A percentile compares a stretch with the other conserved stretches of the same genome.
Conservation (phyloP, 2,888 invertebrate genomes). For the Clistopyga incitator region DNA sequence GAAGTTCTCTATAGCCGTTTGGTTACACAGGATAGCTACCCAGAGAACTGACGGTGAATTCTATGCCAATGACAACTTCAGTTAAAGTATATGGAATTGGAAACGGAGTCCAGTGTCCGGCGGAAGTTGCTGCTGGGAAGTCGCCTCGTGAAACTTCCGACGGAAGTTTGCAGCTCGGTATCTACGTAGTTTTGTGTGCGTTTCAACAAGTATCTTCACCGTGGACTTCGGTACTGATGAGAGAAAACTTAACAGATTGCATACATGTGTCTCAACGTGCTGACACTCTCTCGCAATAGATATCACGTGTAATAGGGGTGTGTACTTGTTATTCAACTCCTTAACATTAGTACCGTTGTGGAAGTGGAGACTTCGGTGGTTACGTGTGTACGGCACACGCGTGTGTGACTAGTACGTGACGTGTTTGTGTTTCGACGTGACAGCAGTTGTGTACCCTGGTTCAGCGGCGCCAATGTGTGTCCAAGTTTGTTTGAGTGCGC, state of each 20-base stretch:
- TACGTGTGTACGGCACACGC: slow-evolving; percentile 2
- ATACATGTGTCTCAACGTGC: slow-evolving; percentile 6
- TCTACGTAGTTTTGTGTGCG: not conserved
- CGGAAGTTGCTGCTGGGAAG: slow-evolving; percentile 16
- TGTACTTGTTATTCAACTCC: slow-evolving; percentile 17
- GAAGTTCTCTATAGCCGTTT: slow-evolving; percentile 3
- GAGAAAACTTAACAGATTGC: slow-evolving; percentile 22
- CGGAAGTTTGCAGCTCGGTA: not conserved
- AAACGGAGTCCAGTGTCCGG: slow-evolving; percentile 1
- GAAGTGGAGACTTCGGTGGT: not conserved
- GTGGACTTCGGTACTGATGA: slow-evolving; percentile 4
- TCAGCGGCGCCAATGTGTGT: slow-evolving; percentile 8
- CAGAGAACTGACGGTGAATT: slow-evolving; percentile 15
- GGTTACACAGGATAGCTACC: not conserved
- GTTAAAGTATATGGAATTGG: slow-evolving; percentile 22
- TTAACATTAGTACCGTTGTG: not conserved
- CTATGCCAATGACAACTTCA: slow-evolving; percentile 5
- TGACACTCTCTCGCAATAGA: not conserved
- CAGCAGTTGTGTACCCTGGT: slow-evolving; percentile 14
- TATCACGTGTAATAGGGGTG: slow-evolving; percentile 19
- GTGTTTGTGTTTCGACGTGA: slow-evolving; percentile 23
- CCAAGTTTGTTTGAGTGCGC: slow-evolving; percentile 20
- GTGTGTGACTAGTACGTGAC: not conserved
- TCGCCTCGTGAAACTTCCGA: not conserved
- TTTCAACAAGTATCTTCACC: slow-evolving; percentile 2